Conservation (phyloP, 2,888 invertebrate genomes). For the Calameuta pallipes region DNA sequence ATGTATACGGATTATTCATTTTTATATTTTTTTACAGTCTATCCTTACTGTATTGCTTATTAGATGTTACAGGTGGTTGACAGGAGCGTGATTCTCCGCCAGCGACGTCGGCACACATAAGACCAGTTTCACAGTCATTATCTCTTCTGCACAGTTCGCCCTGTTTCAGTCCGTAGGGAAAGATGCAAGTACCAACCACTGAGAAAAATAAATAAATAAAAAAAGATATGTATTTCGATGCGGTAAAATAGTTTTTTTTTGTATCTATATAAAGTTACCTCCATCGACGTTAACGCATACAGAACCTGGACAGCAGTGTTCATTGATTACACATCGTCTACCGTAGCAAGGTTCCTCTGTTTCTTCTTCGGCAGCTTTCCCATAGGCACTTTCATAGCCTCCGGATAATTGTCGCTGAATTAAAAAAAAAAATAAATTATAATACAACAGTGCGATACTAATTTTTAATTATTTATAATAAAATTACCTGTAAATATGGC, state of each 20-base stretch:
- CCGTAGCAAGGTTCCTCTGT: slow-evolving; percentile 82
- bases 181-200: slow-evolving; percentile 76
- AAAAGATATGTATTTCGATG: background rate
- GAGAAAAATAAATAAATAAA: slow-evolving; percentile 41
- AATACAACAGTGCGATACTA: too few species aligned
- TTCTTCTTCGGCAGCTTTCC: slow-evolving; percentile 68
- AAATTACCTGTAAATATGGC: slow-evolving; percentile 69
- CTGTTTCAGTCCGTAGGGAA: slow-evolving; percentile 79
- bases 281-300: slow-evolving; percentile 79
- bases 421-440: background rate
- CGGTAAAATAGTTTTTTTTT: too few species aligned
- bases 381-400: slow-evolving; percentile 56
- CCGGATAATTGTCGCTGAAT: slow-evolving; percentile 50
- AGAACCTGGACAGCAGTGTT: slow-evolving; percentile 85
- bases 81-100: slow-evolving; percentile 80
- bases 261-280: slow-evolving; percentile 65
- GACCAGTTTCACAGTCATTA: slow-evolving; percentile 86
- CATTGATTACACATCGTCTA: slow-evolving; percentile 80
- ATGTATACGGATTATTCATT: background rate
- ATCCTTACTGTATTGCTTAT: slow-evolving; percentile 78
- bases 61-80: slow-evolving; percentile 80
- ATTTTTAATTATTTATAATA: background rate
- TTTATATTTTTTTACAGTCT: background rate
- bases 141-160: slow-evolving; percentile 86
- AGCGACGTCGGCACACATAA: slow-evolving; percentile 80